Evolutionary conservation across 2,113 vertebrate species (phyloP), one percentile per base, ranked within the genome.

Genomic region (Pycnonotus jocosus): DNA sequence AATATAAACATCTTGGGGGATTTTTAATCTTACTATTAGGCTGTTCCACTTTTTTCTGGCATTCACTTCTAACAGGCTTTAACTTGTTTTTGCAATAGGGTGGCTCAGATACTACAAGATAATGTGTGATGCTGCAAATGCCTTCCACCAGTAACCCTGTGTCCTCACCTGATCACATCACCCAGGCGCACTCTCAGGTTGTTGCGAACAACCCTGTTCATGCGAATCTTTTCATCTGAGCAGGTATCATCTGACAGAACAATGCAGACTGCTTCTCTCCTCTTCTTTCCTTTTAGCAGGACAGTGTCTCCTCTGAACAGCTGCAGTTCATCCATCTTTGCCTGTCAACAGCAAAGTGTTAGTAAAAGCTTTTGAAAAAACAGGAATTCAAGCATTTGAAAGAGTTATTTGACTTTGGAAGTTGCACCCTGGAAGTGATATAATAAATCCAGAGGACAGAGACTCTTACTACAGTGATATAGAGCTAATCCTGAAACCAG

Each of bases 171-270:
- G 97, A 99, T 99, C 57, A 99, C 99, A 13, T 99, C 99, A 38
- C 99, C 99, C 69, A 99, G 98, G 73, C 99, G 98, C 50, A 99
- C 99, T 38, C 99, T 98, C 87, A 99, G 97, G 87, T 99, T 99
- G 98, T 99, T 99, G 82, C 99, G 99, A 91, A 99, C 99, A 93
- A 99, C 99, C 95, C 99, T 98, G 93, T 99, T 99, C 99, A 99
- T 99, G 94, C 99, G 99, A 95, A 99, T 99, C 96, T 99, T 99
- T 97, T 99, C 99, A 94, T 99, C 99, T 21, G 99, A 99, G 94
- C 99, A 99, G 84, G 98, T 99, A 89, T 99, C 99, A 86, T 99
- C 99, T 37, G 99, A 99, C 71, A 99, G 98, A 35, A 99, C 99
- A 69, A 99, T 99, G 92, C 99, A 99, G 53, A 99, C 99, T 0